Conservation (phyloP, 2,797 vertebrate species). For the Coccyzus lansbergi region DNA sequence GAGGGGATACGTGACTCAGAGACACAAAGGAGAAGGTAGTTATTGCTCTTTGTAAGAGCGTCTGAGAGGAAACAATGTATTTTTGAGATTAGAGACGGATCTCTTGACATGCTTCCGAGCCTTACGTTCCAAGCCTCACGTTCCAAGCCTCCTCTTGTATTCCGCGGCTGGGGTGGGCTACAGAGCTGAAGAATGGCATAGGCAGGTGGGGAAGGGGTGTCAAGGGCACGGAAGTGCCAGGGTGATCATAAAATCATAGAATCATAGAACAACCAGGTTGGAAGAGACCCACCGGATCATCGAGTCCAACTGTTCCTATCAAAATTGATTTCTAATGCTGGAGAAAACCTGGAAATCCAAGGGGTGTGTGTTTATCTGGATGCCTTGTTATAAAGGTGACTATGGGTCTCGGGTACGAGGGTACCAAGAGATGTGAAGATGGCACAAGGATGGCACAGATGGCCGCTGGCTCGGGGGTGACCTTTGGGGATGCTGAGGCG, state of each 20-base stretch:
- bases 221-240: not conserved
- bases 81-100: not conserved
- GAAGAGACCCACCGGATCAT: too few species aligned
- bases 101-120: not conserved
- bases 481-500: not conserved
- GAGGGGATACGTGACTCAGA: constrained; percentile 50
- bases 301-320: too few species aligned
- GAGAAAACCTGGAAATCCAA: not conserved
- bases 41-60: not conserved
- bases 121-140: fast-evolving
- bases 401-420: not conserved
- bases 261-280: too few species aligned
- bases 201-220: not conserved
- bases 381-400: not conserved
- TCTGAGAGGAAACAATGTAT: constrained; percentile 12
- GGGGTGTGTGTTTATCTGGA: not conserved
- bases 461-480: not conserved
- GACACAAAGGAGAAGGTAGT: not conserved
- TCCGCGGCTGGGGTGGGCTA: not conserved
- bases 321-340: not conserved
- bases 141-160: not conserved
- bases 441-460: not conserved
- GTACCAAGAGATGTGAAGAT: not conserved
- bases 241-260: too few species aligned
- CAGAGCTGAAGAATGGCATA: not conserved